These are phyloP conservation scores for Takifugu flavidus DNA, from an alignment of 2,113 vertebrate genomes.

Conservation along the genomic window DNA sequence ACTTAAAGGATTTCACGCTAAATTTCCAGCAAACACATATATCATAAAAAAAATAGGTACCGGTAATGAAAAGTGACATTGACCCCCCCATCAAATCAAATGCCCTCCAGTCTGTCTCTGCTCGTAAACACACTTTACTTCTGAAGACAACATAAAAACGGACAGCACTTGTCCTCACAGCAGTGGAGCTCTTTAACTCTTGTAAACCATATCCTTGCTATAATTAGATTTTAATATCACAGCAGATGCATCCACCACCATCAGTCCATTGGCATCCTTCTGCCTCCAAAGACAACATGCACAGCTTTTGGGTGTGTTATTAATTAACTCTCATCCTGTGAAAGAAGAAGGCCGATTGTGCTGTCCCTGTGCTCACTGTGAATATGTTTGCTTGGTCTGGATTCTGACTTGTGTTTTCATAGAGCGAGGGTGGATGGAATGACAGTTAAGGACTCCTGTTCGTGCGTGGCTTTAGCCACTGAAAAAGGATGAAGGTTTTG, in stretches of 20 bases:
- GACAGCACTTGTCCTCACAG: slow-evolving; percentile 6
- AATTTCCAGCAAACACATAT: no score
- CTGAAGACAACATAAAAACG: not conserved
- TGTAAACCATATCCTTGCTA: slow-evolving; percentile 9
- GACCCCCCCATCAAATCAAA: not conserved
- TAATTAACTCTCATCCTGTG: slow-evolving; percentile 4
- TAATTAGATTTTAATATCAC: slow-evolving; percentile 14
- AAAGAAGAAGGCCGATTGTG: not conserved
- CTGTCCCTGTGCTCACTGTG: not conserved
- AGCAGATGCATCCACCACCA: slow-evolving; percentile 14
- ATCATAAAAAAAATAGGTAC: no score
- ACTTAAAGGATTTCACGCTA: no score
- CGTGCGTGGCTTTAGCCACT: no score
- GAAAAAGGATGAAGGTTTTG: no score
- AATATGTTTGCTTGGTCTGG: not conserved
- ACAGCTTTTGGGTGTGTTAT: slow-evolving; percentile 2
- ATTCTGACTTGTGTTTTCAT: no score
- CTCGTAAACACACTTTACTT: not conserved
- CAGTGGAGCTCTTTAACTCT: slow-evolving; percentile 2
- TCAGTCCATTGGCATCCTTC: slow-evolving; percentile 5
- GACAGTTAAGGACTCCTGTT: no score
- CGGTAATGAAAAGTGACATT: no score
- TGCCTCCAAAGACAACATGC: slow-evolving; percentile 15
- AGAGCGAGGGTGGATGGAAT: no score
- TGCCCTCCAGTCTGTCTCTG: not conserved